A percentile compares a stretch with the other conserved stretches of the same genome.
Conservation (phyloP, 2,888 invertebrate genomes). For the Ormyrus rosae region DNA sequence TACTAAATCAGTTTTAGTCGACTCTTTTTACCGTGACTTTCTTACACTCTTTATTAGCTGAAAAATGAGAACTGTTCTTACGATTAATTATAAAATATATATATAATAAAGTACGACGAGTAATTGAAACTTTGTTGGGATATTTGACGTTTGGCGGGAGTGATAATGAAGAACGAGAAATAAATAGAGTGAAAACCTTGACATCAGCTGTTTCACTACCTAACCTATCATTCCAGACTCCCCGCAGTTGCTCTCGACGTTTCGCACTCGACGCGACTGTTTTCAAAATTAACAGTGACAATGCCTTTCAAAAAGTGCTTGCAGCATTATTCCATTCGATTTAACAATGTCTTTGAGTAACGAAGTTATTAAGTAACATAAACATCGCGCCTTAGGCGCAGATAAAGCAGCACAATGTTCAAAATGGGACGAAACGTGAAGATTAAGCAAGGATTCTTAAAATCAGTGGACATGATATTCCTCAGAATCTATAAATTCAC, state of each 20-base stretch:
- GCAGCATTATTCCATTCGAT: neutral
- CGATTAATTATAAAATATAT: conserved; percentile 18
- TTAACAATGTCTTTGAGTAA: conserved; percentile 2
- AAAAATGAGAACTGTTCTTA: conserved; percentile 16
- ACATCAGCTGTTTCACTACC: conserved; percentile 52
- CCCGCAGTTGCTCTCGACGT: conserved; percentile 26
- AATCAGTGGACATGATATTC: conserved; percentile 22
- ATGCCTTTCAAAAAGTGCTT: neutral
- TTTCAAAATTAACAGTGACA: conserved; percentile 37
- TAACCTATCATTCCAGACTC: conserved; percentile 54
- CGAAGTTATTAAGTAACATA: conserved; percentile 6
- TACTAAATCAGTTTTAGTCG: conserved; percentile 50
- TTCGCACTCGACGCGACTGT: neutral
- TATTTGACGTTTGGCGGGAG: conserved; percentile 46
- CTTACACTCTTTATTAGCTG: conserved; percentile 53
- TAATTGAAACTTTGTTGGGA: conserved; percentile 46
- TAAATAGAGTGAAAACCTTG: conserved; percentile 54
- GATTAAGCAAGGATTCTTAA: conserved; percentile 24
- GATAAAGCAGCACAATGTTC: conserved; percentile 37
- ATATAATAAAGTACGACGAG: conserved; percentile 6
- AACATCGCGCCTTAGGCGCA: too few species aligned
- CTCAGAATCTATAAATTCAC: conserved; percentile 28
- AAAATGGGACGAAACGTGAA: conserved; percentile 39
- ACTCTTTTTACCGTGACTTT: conserved; percentile 56
- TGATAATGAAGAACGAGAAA: conserved; percentile 40